Evolutionary conservation across 2,113 vertebrate genomes (phyloP), one percentile per base, ranked within the genome.

Genomic region (Bathybates hornii): DNA sequence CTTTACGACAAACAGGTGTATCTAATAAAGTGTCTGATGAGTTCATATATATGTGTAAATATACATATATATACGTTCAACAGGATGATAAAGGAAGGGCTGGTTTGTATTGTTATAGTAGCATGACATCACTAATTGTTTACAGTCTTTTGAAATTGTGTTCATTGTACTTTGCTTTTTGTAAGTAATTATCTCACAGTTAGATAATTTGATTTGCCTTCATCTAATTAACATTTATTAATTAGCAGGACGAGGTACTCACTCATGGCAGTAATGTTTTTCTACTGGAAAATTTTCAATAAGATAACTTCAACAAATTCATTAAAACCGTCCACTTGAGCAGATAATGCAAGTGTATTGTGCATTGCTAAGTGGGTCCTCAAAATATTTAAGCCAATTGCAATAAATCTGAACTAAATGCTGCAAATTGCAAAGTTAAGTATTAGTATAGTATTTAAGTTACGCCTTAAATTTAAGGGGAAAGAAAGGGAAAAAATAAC

Each of bases 251-350:
- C 57, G 34, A 84, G 89, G 45, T 73, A 32, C 71, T 91, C 52
- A 48, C 80, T 56, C 24, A 13, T 19, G n/a, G 53, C 41, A 17
- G 61, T 68, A 59, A 16, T 82, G 84, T 32, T 86, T 53, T 88
- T 92, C 85, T 85, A 86, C 81, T 86, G 82, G 82, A 94, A 89
- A 80, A 82, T 82, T 86, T 89, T 88, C 85, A 80, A 89, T 90
- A 89, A 92, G 92, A 88, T 95, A 93, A 95, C 91, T 94, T 94
- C 94, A 92, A 92, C 89, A 82, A 85, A 19, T 48, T 76, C 24
- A 7, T 76, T 80, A 63, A 91, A 93, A 94, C 92, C 52, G 90
- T 92, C 94, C 63, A 29, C 84, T 78, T 80, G 76, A 79, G 81
- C 76, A 87, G 61, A 85, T 81, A 36, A 87, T 59, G 24, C 29